Evolutionary conservation across 2,113 vertebrate genomes (phyloP), one percentile per base, ranked within the genome.

Genomic region (Anseranas semipalmata): DNA sequence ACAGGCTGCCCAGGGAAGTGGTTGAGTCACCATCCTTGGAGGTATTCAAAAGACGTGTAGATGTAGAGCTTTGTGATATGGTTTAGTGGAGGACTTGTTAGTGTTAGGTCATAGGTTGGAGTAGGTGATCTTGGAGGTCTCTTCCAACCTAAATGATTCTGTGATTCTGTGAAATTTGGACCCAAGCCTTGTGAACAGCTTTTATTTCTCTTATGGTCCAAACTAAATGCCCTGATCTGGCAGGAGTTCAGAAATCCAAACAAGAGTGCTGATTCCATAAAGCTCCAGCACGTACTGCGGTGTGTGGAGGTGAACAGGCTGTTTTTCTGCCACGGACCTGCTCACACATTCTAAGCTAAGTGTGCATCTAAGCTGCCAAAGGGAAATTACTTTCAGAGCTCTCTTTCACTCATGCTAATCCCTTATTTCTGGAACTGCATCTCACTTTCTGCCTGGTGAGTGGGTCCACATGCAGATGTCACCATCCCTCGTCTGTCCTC

Each of bases 221-320:
- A 97, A 77, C 87, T 90, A 96, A 96, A 96, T 93, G 95, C 82
- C 85, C 90, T 93, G 90, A 94, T 96, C 78, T 95, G 93, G 95
- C 87, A 96, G 71, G 46, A 90, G 41, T 83, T 95, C 85, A 91
- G 85, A 80, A 91, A 90, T 50, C 71, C 95, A 96, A 96, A 93
- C 87, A 91, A 52, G 74, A 96, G 45, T 3, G 3, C 52, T 75
- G 80, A 94, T 96, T 77, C 94, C 9, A 0, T 76, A 67, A 71
- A 85, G 3, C 35, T 92, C 52, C 71, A 70, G 91, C 85, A 66
- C 0, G 0, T 85, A 90, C 82, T 12, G 2, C 37, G 1, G 95
- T 88, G 67, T 0, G 0, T 85, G 87, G 67, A 83, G 90, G 78
- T 10, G 0, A 90, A 87, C 6, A 1, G 45, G 78, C n/a, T 15